Evolutionary conservation across 2,113 vertebrate genomes (phyloP), one percentile per base, ranked within the genome.

Genomic region (Osmerus eperlanus): DNA sequence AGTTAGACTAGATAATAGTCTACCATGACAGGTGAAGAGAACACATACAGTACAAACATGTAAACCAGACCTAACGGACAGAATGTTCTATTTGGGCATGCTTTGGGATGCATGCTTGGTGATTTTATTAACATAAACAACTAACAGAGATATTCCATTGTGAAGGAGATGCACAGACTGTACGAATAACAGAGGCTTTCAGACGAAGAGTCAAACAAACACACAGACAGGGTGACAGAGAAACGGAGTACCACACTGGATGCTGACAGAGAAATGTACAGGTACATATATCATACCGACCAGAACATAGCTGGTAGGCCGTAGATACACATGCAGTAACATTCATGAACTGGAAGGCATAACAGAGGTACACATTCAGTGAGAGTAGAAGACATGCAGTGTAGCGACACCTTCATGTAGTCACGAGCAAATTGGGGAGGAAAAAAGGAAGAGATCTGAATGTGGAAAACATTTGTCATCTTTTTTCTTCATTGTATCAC

Each of bases 121-220:
- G 25, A 13, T 65, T 8, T 69, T 2, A 68, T 3, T 41, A 55
- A 68, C 6, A 18, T 21, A 66, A 13, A 70, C 36, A 5, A 1
- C 47, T 12, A 21, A 3, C 51, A 16, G 13, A 23, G 14, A 18
- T 21, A 28, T 69, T 18, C 4, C 28, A 47, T 69, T 70, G 61
- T 8, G 53, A 67, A 60, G 47, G 29, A 73, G 55, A 67, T n/a
- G 41, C 41, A 66, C 3, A 29, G 53, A 78, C 65, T 47, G 25
- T 28, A 47, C 9, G 41, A 78, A 47, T 68, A 47, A 81, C 29
- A 78, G 59, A 78, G 52, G 62, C 19, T 47, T 5, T 52, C 41
- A 66, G 29, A 68, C 59, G 56, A 16, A 23, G 7, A 59, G 3
- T 61, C 23, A 71, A 56, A 68, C 25, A 2, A 13, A 62, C 3